Evolutionary conservation across 2,113 vertebrate species (phyloP).

Genomic region (Dicaeum eximium): DNA sequence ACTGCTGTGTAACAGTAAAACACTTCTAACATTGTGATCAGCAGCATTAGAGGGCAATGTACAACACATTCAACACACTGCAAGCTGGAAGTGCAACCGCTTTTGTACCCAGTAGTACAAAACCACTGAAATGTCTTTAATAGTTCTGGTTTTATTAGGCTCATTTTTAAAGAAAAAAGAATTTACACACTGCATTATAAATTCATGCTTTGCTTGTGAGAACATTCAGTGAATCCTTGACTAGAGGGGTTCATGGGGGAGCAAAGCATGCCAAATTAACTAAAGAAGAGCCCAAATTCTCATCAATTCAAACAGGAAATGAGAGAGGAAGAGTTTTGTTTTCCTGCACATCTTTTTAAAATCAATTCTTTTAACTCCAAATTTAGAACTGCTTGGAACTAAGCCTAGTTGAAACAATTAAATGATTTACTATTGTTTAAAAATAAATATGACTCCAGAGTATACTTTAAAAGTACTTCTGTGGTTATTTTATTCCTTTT

Average conservation of each 20-base stretch:
- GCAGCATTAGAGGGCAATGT: neutral
- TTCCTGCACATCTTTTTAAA: neutral
- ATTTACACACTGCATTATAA: neutral
- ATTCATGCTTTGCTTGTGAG: neutral
- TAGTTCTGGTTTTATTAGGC: neutral
- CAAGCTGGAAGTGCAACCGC: neutral
- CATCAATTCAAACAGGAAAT: constrained; percentile 7
- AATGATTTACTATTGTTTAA: constrained; percentile 36
- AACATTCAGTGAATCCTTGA: neutral
- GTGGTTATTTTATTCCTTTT: neutral
- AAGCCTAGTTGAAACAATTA: constrained; percentile 16
- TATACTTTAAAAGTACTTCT: neutral
- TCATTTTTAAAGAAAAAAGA: neutral
- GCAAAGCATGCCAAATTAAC: neutral
- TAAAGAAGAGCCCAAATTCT: neutral
- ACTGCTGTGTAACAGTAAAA: neutral
- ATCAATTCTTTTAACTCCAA: neutral
- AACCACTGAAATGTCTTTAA: neutral
- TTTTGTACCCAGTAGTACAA: neutral
- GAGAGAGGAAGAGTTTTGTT: neutral
- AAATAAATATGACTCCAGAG: neutral
- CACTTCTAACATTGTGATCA: neutral
- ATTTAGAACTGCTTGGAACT: constrained; percentile 35
- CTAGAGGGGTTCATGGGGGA: neutral
- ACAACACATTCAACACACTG: neutral